Conservation (phyloP, 1,140 invertebrate species). For the Philotrypesis tridentata region DNA sequence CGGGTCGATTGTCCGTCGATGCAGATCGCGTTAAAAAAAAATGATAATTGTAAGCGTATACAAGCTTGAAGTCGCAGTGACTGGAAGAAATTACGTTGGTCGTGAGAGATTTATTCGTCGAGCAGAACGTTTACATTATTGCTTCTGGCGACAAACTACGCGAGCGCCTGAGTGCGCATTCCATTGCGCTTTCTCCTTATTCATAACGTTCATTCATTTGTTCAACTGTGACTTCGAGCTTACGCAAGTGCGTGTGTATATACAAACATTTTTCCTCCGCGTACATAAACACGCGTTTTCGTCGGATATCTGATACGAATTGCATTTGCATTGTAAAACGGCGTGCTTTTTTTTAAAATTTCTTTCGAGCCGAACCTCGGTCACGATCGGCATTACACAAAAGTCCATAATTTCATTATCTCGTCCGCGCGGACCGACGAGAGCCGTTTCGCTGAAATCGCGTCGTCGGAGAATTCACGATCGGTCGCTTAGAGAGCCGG, state of each 20-base stretch:
- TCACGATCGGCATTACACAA: not conserved
- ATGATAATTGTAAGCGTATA: no score
- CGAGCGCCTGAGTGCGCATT: not conserved
- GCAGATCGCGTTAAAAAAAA: no score
- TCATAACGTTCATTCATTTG: constrained; percentile 8
- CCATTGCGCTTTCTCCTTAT: not conserved
- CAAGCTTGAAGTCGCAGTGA: no score
- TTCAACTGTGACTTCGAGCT: not conserved
- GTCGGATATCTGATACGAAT: no score
- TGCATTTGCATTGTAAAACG: no score
- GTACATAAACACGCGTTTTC: not conserved
- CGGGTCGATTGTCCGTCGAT: no score
- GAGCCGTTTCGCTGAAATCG: constrained; percentile 4
- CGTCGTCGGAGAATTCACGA: constrained; percentile 27
- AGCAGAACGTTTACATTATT: not conserved
- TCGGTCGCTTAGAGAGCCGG: not conserved
- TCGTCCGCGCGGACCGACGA: no score
- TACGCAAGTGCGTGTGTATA: not conserved
- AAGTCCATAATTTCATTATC: not conserved
- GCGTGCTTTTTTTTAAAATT: no score
- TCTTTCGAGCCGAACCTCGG: no score
- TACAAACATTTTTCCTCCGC: not conserved
- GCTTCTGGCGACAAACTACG: not conserved
- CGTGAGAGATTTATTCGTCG: not conserved
- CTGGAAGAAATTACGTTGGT: no score